phyloP scores from a whole-genome alignment of 2,797 vertebrate genomes.

The Falco peregrinus region DNA sequence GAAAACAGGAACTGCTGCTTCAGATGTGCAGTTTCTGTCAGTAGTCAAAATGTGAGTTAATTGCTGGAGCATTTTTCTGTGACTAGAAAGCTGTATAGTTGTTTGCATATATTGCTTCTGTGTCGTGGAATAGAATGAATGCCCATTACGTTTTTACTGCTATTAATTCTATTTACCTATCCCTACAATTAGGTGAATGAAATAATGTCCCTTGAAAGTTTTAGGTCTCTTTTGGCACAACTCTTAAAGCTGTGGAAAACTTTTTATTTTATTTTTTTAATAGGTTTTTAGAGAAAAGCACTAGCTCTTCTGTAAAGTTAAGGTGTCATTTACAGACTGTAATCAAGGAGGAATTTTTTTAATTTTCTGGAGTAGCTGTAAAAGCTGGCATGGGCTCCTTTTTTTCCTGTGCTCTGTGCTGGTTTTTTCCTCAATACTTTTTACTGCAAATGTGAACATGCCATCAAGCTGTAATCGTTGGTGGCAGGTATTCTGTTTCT shows the following conservation, averaged over 20 bases:
- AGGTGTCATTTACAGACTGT: background rate
- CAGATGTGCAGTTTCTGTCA: background rate
- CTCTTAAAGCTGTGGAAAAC: background rate
- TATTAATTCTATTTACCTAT: background rate
- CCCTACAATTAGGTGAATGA: background rate
- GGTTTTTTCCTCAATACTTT: background rate
- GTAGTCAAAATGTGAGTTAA: background rate
- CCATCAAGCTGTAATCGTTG: background rate
- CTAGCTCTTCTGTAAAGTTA: background rate
- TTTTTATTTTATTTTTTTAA: background rate
- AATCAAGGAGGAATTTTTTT: background rate
- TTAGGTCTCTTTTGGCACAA: background rate
- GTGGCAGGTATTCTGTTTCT: background rate
- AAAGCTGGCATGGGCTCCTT: background rate
- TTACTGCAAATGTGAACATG: background rate
- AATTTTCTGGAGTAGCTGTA: background rate
- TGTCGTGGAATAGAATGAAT: background rate
- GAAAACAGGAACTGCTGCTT: background rate
- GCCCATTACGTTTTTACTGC: background rate
- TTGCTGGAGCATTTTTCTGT: background rate
- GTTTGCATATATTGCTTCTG: background rate
- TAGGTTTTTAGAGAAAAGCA: background rate
- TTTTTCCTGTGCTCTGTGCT: background rate
- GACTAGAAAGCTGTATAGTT: background rate
- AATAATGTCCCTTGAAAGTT: slow-evolving; percentile 1